Evolutionary conservation across 2,888 invertebrate species (phyloP).

Genomic region (Ceriagrion tenellum): DNA sequence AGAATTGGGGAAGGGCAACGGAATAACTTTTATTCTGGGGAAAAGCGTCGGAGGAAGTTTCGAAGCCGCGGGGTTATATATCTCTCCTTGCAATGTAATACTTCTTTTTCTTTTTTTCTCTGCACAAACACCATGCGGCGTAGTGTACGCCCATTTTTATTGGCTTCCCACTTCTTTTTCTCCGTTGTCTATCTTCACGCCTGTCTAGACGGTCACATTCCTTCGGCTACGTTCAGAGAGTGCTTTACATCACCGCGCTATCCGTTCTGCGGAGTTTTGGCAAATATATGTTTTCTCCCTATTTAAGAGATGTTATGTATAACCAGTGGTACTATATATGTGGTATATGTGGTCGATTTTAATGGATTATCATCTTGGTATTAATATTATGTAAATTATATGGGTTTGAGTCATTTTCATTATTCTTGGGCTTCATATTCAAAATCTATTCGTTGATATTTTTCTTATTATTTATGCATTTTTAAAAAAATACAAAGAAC

Average conservation of each 20-base stretch:
- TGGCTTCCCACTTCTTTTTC: neutral
- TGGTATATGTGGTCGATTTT: too few species aligned
- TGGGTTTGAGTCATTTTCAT: too few species aligned
- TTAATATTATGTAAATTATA: too few species aligned
- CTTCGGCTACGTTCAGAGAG: neutral
- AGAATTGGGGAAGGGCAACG: neutral
- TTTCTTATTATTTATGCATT: too few species aligned
- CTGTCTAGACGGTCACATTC: neutral
- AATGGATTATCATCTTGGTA: too few species aligned
- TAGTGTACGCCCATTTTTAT: neutral
- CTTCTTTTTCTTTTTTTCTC: neutral
- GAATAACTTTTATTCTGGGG: neutral
- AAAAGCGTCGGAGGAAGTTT: conserved; percentile 14
- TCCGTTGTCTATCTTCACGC: neutral
- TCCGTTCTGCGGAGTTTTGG: too few species aligned
- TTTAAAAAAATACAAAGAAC: too few species aligned
- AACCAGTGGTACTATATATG: too few species aligned
- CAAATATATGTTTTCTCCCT: too few species aligned
- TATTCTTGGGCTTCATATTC: too few species aligned
- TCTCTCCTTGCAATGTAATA: neutral
- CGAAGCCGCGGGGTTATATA: conserved; percentile 16
- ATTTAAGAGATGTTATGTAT: too few species aligned
- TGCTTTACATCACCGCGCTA: neutral
- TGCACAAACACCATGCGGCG: neutral
- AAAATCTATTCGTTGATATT: too few species aligned